Evolutionary conservation across 23 tunicate species (phyloP).

Genomic region (Styela clava): DNA sequence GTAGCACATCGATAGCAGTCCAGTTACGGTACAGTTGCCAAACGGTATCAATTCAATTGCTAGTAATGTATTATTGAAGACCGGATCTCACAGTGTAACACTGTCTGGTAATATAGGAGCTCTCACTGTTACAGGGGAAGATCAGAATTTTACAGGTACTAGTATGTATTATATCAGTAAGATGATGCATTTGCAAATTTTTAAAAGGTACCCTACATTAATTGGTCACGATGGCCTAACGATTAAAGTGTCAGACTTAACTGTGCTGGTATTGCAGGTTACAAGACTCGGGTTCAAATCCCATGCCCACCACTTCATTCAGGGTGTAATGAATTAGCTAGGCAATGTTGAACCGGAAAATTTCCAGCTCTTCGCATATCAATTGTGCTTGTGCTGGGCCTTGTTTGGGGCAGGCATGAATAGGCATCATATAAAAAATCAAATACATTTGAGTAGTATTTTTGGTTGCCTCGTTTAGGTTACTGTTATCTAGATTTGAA

Average conservation of each 20-base stretch:
- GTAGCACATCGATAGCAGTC: slow-evolving; percentile 12
- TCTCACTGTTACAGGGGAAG: slow-evolving; percentile 20
- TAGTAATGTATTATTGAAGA: background rate
- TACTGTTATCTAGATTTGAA: too few relatives aligned
- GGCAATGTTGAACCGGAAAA: too few relatives aligned
- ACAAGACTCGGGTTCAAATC: too few relatives aligned
- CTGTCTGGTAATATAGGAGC: slow-evolving; percentile 34
- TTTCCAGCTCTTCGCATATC: background rate
- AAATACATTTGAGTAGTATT: too few relatives aligned
- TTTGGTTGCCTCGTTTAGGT: too few relatives aligned
- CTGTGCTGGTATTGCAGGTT: too few relatives aligned
- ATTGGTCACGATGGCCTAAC: too few relatives aligned
- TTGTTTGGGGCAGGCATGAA: background rate
- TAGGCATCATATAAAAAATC: background rate
- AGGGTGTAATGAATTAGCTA: too few relatives aligned
- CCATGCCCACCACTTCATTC: too few relatives aligned
- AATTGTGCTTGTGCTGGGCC: background rate
- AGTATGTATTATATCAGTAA: background rate
- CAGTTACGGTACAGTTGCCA: slow-evolving; percentile 21
- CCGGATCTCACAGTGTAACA: slow-evolving; percentile 24
- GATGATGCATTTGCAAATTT: too few relatives aligned
- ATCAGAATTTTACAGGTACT: slow-evolving; percentile 1
- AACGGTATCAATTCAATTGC: slow-evolving; percentile 14
- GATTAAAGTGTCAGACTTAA: too few relatives aligned
- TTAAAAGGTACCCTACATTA: too few relatives aligned